Conservation (phyloP, 1,140 invertebrate species). For the Aphelinus certus region DNA sequence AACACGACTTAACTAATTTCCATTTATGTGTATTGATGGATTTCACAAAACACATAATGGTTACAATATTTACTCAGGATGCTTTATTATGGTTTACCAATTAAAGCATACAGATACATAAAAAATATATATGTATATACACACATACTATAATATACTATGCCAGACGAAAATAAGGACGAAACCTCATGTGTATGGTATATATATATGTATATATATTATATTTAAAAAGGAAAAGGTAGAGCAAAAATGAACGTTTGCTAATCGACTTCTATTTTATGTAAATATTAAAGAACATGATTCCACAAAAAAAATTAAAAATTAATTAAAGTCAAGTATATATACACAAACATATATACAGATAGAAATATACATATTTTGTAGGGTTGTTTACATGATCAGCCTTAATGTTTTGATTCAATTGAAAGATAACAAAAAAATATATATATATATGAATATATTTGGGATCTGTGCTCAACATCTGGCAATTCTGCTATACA, state of each 20-base stretch:
- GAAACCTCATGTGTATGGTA: constrained; percentile 47
- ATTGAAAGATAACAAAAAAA: constrained; percentile 45
- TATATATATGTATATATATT: constrained; percentile 44
- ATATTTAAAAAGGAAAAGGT: constrained; percentile 44
- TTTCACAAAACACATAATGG: constrained; percentile 59
- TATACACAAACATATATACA: constrained; percentile 51
- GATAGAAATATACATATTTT: constrained; percentile 67
- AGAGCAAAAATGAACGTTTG: constrained; percentile 57
- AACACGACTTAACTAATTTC: constrained; percentile 42
- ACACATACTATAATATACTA: constrained; percentile 58
- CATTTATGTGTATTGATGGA: constrained; percentile 57
- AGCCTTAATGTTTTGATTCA: constrained; percentile 63
- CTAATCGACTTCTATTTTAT: constrained; percentile 65
- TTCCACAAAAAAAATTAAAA: constrained; percentile 49
- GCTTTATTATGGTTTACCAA: constrained; percentile 64
- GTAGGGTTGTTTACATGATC: constrained; percentile 67
- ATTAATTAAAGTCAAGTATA: constrained; percentile 55
- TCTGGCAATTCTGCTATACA: constrained; percentile 52
- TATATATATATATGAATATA: constrained; percentile 40
- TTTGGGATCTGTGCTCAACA: constrained; percentile 48
- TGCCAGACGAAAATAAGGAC: constrained; percentile 58
- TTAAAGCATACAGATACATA: constrained; percentile 42
- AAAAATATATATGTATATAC: constrained; percentile 50
- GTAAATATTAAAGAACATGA: constrained; percentile 56
- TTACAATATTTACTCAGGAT: constrained; percentile 68